Evolutionary conservation across 2,113 vertebrate species (phyloP), one percentile per base, ranked within the genome.

Genomic region (Dromaius novaehollandiae): DNA sequence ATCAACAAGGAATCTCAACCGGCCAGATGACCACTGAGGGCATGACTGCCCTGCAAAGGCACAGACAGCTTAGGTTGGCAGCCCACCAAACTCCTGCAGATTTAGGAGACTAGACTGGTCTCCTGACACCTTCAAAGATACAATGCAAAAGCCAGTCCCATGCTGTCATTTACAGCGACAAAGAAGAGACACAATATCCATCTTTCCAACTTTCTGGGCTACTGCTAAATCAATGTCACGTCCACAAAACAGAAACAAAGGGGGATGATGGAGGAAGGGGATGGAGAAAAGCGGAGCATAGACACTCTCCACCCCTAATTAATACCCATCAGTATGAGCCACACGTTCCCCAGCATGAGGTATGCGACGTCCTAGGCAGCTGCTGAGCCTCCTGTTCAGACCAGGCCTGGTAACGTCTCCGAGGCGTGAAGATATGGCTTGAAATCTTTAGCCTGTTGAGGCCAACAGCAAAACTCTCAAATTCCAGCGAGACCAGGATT

Each of bases 201-300:
- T 2, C 38, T 9, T n/a, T 42, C 73, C 58, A 22, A 7, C 22
- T 42, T 66, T 48, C 70, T 9, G 70, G 46, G 16, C 74, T 25
- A 21, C 16, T 9, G 17, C 10, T 44, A 51, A 46, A 38, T 24
- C 53, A 60, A 0, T 2, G 11, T 0, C 1, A 85, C 13, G 18
- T 36, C 42, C 2, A 1, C 18, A 42, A 44, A 81, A 63, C 9
- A 44, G 58, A 40, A 24, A 42, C 32, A 58, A 74, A 12, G 11
- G n/a, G 81, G 40, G 32, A 78, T 1, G 28, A 75, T 34, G 61
- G 48, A 87, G 46, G 32, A 82, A 68, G 10, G 53, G 26, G 58
- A 38, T 34, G 61, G 40, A 48, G 46, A 20, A 63, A 22, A 28
- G 17, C 2, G 18, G 78, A 30, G n/a, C 13, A 9, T 1, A n/a